Base-by-base conservation (phyloP, 2,888 invertebrate genomes). In the Tachina fera region DNA sequence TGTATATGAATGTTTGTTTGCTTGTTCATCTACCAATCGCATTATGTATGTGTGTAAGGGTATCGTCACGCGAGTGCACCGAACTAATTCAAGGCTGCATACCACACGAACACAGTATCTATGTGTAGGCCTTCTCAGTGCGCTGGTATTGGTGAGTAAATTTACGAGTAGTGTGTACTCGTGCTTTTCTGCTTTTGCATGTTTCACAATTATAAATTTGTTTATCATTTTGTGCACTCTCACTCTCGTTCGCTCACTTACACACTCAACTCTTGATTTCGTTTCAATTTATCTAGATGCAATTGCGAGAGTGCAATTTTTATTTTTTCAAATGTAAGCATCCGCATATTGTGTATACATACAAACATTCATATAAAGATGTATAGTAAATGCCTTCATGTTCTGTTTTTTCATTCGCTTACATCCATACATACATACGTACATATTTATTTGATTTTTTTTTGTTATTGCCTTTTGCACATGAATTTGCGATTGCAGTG, bases 51-150 rank as follows among this genome's bases (percentile, higher is more conserved):
- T 86, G 75, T 83, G 76, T 87, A 80, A 71, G 87, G 78, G 86
- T 89, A 89, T 88, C 89, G 90, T 89, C 90, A 89, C 90, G 90
- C 91, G 92, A 92, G 92, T 92, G 92, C 92, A 92, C 90, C 92
- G 92, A 92, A 92, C 92, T 92, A 92, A 92, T 92, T 92, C 92
- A 92, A 92, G 92, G 92, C 92, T 92, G 91, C 92, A 92, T 92
- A 92, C 92, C 92, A 92, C 91, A 91, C 79, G 76, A 83, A 86
- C 86, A 86, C 90, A 87, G 87, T 88, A 90, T 86, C 88, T 88
- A 41, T 83, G 87, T 81, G 80, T 84, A 81, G 80, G 86, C 80
- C 84, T 84, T 83, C 86, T 75, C 14, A 49, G 16, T 70, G 75
- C 80, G 78, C 68, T 84, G 79, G 88, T 88, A 79, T 88, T 87